Conservation (phyloP, 2,113 vertebrate genomes). For the Nothocercus julius region DNA sequence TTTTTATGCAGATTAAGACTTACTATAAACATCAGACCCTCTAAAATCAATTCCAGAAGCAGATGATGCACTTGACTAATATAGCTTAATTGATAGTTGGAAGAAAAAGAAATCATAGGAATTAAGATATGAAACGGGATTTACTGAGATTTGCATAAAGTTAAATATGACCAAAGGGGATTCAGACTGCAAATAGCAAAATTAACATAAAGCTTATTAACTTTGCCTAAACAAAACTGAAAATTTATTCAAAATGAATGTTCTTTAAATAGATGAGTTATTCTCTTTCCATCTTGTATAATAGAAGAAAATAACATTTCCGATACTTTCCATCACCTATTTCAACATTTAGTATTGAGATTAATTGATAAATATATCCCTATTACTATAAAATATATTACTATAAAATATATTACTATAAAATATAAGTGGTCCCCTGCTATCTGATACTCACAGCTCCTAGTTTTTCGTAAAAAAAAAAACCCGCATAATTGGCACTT, state of each 20-base stretch:
- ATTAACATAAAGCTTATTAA: not conserved
- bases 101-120: not conserved
- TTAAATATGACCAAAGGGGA: not conserved
- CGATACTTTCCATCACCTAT: not conserved
- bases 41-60: not conserved
- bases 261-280: not conserved
- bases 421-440: not conserved
- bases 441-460: not conserved
- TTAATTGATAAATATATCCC: not conserved
- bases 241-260: not conserved
- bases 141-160: not conserved
- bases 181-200: not conserved
- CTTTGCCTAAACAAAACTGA: not conserved
- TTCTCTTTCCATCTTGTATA: not conserved
- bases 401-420: not conserved
- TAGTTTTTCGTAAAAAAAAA: too few relatives aligned
- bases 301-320: not conserved
- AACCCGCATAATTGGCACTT: not conserved
- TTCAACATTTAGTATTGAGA: not conserved
- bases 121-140: not conserved
- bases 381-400: not conserved
- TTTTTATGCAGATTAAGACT: not conserved
- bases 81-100: not conserved
- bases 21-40: not conserved
- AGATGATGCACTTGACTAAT: not conserved